Evolutionary conservation across 2,888 invertebrate species (phyloP), one percentile per base, ranked within the genome.

Genomic region (Caenorhabditis sp.): DNA sequence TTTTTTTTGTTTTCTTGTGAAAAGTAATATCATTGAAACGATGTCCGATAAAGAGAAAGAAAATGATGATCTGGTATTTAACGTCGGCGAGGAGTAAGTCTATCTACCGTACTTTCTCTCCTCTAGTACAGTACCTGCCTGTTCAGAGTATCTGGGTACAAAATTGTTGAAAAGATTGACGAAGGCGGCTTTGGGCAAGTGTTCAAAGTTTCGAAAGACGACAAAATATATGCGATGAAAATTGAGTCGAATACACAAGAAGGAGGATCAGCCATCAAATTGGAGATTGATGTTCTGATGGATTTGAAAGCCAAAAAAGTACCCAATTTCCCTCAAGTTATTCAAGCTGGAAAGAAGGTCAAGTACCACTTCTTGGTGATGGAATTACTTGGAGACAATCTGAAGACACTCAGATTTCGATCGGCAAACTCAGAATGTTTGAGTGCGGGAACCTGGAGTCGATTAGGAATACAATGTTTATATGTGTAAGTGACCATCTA

Each of bases 351-450:
- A n/a, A 31, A 52, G 20, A 62, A 38, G 14, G 60, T 63, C 63
- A 71, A 59, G 65, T 84, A 21, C 31, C 68, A 68, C 12, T 68
- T 50, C 52, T 27, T 73, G 76, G 76, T 83, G 12, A 72, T 83
- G 60, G 80, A 82, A 36, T 68, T 84, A 23, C 71, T 84, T 27
- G 84, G 84, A 0, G 78, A 78, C n/a, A 83, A 83, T 62, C 67
- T 84, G 27, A 74, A 78, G 31, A 63, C 57, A 5, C 67, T 82
- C 31, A 63, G 66, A n/a, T 53, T 36, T 12, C 17, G 38, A n/a
- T 54, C 65, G 17, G 43, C 59, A 17, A 70, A 67, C 38, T 62
- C 64, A 12, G 60, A 73, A 10, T n/a, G 8, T 12, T 62, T 70
- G 21, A 20, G 60, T 1, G 59, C 66, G 17, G 64, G 63, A n/a